Evolutionary conservation across 1,140 invertebrate species (phyloP).

Genomic region (Ceratoteleas bidentatus): DNA sequence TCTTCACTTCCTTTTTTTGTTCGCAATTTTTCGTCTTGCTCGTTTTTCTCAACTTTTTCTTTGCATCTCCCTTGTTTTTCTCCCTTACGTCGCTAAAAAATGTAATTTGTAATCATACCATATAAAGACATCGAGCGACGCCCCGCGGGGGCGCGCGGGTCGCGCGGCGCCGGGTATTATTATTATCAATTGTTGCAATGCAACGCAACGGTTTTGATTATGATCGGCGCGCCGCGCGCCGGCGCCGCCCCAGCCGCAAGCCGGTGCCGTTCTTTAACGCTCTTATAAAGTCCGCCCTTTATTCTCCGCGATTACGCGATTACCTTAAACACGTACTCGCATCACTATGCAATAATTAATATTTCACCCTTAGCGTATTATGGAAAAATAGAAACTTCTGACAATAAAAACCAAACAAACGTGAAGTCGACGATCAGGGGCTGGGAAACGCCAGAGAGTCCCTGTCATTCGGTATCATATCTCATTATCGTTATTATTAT

Average conservation of each 20-base stretch:
- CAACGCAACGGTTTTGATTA: slow-evolving; percentile 54
- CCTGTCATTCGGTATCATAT: slow-evolving; percentile 45
- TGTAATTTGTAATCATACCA: slow-evolving; percentile 33
- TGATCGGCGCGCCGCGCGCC: slow-evolving; percentile 21
- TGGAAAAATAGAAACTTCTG: slow-evolving; percentile 82
- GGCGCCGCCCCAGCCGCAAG: slow-evolving; percentile 5
- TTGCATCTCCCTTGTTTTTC: slow-evolving; percentile 7
- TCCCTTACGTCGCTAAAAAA: slow-evolving; percentile 42
- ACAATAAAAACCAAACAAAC: slow-evolving; percentile 81
- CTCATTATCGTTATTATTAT: slow-evolving; percentile 41
- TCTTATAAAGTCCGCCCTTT: slow-evolving; percentile 51
- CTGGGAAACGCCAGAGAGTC: slow-evolving; percentile 52
- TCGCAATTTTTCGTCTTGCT: slow-evolving; percentile 34
- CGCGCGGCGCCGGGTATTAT: neutral
- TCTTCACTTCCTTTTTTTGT: slow-evolving; percentile 25
- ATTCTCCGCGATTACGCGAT: slow-evolving; percentile 39
- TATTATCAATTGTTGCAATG: slow-evolving; percentile 41
- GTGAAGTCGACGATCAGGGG: slow-evolving; percentile 73
- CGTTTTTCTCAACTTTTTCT: slow-evolving; percentile 16
- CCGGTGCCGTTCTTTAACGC: slow-evolving; percentile 27
- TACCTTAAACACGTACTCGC: slow-evolving; percentile 51
- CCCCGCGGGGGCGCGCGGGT: slow-evolving; percentile 10
- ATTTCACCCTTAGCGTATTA: slow-evolving; percentile 79
- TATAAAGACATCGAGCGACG: slow-evolving; percentile 42
- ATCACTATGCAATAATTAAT: slow-evolving; percentile 76